These are phyloP conservation scores for Sinotaia quadrata DNA, from an alignment of 2,888 invertebrate species.

Conservation along the genomic window DNA sequence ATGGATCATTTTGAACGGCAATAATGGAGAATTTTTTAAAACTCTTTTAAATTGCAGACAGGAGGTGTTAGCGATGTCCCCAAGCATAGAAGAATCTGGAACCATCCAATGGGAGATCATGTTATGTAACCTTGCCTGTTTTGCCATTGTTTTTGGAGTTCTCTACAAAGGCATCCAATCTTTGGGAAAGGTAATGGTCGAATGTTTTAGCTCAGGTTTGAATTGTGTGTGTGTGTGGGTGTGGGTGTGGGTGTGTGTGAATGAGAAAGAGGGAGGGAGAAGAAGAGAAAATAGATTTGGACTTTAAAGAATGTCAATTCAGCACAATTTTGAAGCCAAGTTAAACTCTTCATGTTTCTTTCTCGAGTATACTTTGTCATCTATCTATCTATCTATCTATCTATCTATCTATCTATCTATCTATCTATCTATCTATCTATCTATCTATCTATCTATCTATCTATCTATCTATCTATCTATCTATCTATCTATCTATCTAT, in stretches of 20 bases:
- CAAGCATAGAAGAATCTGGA: constrained; percentile 60
- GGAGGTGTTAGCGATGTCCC: constrained; percentile 62
- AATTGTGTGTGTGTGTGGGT: not conserved
- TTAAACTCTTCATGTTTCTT: not conserved
- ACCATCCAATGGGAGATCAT: constrained; percentile 64
- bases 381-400: constrained; percentile 4
- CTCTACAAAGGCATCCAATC: constrained; percentile 70
- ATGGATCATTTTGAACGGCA: too few species aligned
- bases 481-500: constrained; percentile 4
- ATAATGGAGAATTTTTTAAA: too few species aligned
- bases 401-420: constrained; percentile 12
- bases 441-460: constrained; percentile 5
- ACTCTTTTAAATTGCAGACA: too few species aligned
- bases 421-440: constrained; percentile 2
- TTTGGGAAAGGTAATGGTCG: constrained; percentile 71
- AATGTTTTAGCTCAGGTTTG: too few species aligned
- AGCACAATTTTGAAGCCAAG: not conserved
- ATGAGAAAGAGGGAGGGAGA: not conserved
- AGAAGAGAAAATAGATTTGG: not conserved
- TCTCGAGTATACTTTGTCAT: not conserved
- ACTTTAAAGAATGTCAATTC: not conserved
- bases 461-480: not conserved
- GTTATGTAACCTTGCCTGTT: constrained; percentile 65
- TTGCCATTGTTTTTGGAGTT: constrained; percentile 67
- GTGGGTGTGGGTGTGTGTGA: not conserved